phyloP scores from a whole-genome alignment of 2,113 vertebrate species.

The Danionella cerebrum region DNA sequence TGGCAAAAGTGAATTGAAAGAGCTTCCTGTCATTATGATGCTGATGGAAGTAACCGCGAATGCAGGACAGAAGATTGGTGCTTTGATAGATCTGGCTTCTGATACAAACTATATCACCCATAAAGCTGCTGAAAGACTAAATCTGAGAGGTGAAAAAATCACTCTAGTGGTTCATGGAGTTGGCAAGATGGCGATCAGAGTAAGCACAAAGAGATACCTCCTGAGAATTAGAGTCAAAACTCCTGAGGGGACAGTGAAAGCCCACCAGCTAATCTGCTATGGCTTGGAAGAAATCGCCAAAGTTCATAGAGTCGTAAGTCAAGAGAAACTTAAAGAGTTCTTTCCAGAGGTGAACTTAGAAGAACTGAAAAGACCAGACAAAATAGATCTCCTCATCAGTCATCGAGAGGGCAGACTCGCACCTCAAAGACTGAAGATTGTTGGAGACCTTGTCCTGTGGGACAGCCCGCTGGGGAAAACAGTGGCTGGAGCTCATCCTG shows the following conservation, averaged over 20 bases:
- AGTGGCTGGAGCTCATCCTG: too few relatives aligned
- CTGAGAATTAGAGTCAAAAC: neutral
- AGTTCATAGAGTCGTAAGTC: neutral
- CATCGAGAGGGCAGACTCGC: conserved; percentile 21
- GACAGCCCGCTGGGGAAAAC: conserved; percentile 23
- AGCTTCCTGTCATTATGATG: too few relatives aligned
- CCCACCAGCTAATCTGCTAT: conserved; percentile 8
- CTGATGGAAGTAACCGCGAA: too few relatives aligned
- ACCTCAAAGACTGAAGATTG: neutral
- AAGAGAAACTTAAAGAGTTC: conserved; percentile 1
- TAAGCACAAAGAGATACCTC: neutral
- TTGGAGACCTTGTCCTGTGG: conserved; percentile 34
- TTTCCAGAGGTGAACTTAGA: conserved; percentile 13
- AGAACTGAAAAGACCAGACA: too few relatives aligned
- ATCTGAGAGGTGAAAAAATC: neutral
- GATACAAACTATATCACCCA: too few relatives aligned
- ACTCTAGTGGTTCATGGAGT: neutral
- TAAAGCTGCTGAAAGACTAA: neutral
- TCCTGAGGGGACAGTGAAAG: neutral
- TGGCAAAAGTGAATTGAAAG: too few relatives aligned
- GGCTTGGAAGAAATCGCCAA: conserved; percentile 28
- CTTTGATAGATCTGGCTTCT: too few relatives aligned
- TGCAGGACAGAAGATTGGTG: too few relatives aligned
- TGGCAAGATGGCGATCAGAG: neutral
- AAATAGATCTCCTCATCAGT: too few relatives aligned